Evolutionary conservation across 2,888 invertebrate species (phyloP), one percentile per base, ranked within the genome.

Genomic region (Tiphia femorata): DNA sequence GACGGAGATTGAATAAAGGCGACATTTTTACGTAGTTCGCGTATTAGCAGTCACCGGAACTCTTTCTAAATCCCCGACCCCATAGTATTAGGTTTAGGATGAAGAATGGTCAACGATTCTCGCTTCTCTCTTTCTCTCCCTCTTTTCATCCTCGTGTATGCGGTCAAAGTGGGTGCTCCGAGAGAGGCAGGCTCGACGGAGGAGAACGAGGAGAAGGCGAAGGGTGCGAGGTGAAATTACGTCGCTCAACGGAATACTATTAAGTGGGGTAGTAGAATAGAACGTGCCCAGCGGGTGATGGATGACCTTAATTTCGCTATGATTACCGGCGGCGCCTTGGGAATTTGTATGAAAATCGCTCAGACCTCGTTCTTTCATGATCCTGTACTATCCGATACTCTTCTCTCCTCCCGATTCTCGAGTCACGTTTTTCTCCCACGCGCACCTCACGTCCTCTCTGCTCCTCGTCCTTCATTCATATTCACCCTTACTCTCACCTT

Each of bases 291-390:
- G 66, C 58, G 67, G 68, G 68, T 78, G 78, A 78, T 78, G 73
- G 78, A 78, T 77, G 72, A 71, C 73, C 76, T 76, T 78, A 78
- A 78, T 78, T 78, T 78, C 67, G 62, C 72, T 64, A 69, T 76
- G 78, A 78, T 78, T 75, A 78, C 75, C 72, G 70, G 68, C 65
- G 60, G 64, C n/a, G n/a, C n/a, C 67, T 64, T 62, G 65, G 70
- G 76, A 78, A 77, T 78, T 78, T 70, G 64, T 71, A 75, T 76
- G 75, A 77, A 73, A 77, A 77, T 76, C 70, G 64, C 73, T 70
- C 66, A 57, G 57, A 60, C 67, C 62, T 50, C 60, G 46, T 70
- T 71, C 66, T 72, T 67, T 67, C 66, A 63, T 40, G 56, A 64
- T 63, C 52, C 55, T 46, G 52, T 53, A 42, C 56, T 58, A 19